phyloP scores from a whole-genome alignment of 2,888 invertebrate genomes.

The Pantelozetes paolii region DNA sequence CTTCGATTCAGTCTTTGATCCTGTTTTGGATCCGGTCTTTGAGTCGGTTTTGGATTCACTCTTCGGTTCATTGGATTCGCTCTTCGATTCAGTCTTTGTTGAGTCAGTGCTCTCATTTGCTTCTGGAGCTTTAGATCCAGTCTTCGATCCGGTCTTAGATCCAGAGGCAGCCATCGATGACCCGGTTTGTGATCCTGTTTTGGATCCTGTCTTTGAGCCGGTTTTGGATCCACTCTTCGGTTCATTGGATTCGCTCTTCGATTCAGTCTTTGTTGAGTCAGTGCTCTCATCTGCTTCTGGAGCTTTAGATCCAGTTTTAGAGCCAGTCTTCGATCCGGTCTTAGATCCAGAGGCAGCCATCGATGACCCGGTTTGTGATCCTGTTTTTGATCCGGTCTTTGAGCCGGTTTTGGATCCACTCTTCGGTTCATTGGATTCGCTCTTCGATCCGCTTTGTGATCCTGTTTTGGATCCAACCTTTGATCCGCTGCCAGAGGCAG shows the following conservation, averaged over 20 bases:
- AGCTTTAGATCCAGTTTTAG: no score
- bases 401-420: neutral
- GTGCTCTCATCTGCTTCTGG: no score
- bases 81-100: no score
- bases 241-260: no score
- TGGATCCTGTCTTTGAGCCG: neutral
- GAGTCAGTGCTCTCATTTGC: no score
- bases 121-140: no score
- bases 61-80: no score
- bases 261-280: no score
- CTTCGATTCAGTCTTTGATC: neutral
- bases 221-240: no score
- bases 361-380: neutral
- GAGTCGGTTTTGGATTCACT: no score
- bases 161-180: neutral
- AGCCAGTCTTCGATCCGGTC: neutral
- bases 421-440: neutral
- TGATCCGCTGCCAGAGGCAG: neutral
- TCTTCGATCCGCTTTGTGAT: neutral
- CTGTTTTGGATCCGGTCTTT: neutral
- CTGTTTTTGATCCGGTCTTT: conserved; percentile 2
- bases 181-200: neutral
- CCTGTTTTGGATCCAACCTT: neutral
- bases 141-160: neutral
- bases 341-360: neutral